Evolutionary conservation across 2,888 invertebrate genomes (phyloP).

Genomic region (Drosophila pseudotakahashii): DNA sequence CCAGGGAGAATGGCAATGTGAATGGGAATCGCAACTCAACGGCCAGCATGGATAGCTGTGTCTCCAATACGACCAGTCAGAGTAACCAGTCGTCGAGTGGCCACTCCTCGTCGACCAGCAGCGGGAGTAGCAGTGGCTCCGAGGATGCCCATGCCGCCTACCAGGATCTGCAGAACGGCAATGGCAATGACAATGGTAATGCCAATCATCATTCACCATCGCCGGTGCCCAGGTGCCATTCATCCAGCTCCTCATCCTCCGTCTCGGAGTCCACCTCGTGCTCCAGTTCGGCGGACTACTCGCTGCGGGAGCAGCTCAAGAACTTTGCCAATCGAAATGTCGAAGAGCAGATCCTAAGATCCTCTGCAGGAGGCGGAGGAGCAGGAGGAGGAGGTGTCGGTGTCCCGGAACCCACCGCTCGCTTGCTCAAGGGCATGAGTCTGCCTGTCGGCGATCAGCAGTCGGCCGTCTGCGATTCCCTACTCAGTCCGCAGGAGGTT

Average conservation of each 20-base stretch:
- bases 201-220: slow-evolving; percentile 20
- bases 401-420: slow-evolving; percentile 1
- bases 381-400: slow-evolving; percentile 11
- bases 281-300: slow-evolving; percentile 83
- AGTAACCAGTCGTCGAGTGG: slow-evolving; percentile 65
- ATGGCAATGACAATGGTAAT: slow-evolving; percentile 40
- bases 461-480: slow-evolving; percentile 70
- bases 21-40: slow-evolving; percentile 81
- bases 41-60: slow-evolving; percentile 83
- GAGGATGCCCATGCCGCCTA: slow-evolving; percentile 79
- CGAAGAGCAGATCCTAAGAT: slow-evolving; percentile 47
- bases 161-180: slow-evolving; percentile 83
- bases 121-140: slow-evolving; percentile 50
- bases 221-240: slow-evolving; percentile 16
- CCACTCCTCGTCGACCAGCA: slow-evolving; percentile 9
- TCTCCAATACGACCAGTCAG: slow-evolving; percentile 76
- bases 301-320: slow-evolving; percentile 83
- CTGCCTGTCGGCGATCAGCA: slow-evolving; percentile 55
- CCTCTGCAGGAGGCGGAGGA: slow-evolving; percentile 35
- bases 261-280: slow-evolving; percentile 76
- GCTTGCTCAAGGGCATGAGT: slow-evolving; percentile 57
- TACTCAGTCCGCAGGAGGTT: slow-evolving; percentile 84
- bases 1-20: slow-evolving; percentile 61
- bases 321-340: slow-evolving; percentile 79
- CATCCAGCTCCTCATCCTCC: slow-evolving; percentile 43